Percentiles rank a stretch among this genome's conserved stretches.
phyloP scores from a whole-genome alignment of 2,888 invertebrate species.

The Mylabris sibirica region DNA sequence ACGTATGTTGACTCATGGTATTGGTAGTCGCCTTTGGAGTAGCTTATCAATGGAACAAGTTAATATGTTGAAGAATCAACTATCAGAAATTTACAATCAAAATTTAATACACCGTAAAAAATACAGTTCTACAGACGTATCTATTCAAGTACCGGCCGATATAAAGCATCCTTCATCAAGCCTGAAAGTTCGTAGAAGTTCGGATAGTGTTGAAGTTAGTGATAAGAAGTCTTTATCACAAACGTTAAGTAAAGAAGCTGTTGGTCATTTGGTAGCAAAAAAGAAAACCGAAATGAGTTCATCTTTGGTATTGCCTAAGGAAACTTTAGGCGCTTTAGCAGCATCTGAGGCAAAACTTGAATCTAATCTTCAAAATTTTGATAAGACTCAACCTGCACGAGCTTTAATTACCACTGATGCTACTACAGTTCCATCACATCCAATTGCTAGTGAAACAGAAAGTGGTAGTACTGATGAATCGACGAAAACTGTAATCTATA shows the following conservation, averaged over 20 bases:
- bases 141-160: constrained; percentile 67
- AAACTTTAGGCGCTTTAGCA: constrained; percentile 70
- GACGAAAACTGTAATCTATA: constrained; percentile 72
- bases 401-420: constrained; percentile 54
- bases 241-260: constrained; percentile 75
- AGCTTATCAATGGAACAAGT: constrained; percentile 86
- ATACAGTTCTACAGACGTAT: constrained; percentile 63
- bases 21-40: constrained; percentile 82
- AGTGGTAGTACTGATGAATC: constrained; percentile 78
- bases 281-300: constrained; percentile 48
- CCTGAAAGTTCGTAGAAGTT: constrained; percentile 62
- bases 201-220: constrained; percentile 52
- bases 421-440: constrained; percentile 55
- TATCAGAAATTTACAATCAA: constrained; percentile 80
- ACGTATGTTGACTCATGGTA: constrained; percentile 63
- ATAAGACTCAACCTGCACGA: constrained; percentile 53
- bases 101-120: constrained; percentile 50
- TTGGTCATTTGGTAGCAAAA: constrained; percentile 69
- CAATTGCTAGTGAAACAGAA: constrained; percentile 73
- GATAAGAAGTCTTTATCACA: constrained; percentile 78
- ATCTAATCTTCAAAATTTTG: background rate
- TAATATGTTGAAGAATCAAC: constrained; percentile 77
- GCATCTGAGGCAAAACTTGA: constrained; percentile 62
- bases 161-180: constrained; percentile 27
- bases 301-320: constrained; percentile 62